Conservation (phyloP, 64 coral and sea anemone species). For the Hydrozoanthus tunicans region DNA sequence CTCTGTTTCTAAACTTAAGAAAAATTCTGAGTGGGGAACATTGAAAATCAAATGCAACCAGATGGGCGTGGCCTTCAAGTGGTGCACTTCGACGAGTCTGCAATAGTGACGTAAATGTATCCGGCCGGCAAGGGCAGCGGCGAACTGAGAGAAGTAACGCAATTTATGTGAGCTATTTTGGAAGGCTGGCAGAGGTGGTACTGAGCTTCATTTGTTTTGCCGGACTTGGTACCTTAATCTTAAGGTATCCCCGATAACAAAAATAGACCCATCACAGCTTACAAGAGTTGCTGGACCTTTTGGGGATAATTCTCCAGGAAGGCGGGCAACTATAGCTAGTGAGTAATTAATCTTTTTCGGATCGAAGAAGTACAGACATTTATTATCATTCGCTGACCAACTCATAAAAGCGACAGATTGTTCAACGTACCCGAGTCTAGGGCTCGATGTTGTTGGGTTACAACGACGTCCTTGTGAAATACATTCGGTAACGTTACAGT, state of each 20-base stretch:
- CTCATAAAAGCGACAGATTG: slow-evolving; percentile 7
- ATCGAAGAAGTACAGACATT: slow-evolving; percentile 4
- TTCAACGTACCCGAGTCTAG: slow-evolving; percentile 11
- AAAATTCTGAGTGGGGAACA: no score
- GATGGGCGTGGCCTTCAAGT: not conserved
- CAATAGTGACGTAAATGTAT: not conserved
- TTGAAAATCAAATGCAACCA: not conserved
- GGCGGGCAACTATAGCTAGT: not conserved
- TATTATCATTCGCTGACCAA: slow-evolving; percentile 7
- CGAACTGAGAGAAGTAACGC: not conserved
- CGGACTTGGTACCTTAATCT: not conserved
- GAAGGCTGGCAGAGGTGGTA: not conserved
- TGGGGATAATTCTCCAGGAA: not conserved
- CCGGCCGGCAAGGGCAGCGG: not conserved
- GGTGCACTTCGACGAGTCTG: not conserved
- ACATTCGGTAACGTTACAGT: not conserved
- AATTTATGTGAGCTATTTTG: not conserved
- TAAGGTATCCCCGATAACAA: slow-evolving; percentile 4
- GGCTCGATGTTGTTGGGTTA: not conserved
- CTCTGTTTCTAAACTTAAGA: no score
- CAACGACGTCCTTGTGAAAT: not conserved
- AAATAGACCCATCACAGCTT: not conserved
- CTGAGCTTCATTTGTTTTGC: not conserved
- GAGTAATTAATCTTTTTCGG: not conserved
- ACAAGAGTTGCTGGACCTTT: slow-evolving; percentile 7